A percentile compares a stretch with the other conserved stretches of the same genome.
Conservation (phyloP, 37 sponge, comb jelly and placozoan genomes). For the Crambe crambe region DNA sequence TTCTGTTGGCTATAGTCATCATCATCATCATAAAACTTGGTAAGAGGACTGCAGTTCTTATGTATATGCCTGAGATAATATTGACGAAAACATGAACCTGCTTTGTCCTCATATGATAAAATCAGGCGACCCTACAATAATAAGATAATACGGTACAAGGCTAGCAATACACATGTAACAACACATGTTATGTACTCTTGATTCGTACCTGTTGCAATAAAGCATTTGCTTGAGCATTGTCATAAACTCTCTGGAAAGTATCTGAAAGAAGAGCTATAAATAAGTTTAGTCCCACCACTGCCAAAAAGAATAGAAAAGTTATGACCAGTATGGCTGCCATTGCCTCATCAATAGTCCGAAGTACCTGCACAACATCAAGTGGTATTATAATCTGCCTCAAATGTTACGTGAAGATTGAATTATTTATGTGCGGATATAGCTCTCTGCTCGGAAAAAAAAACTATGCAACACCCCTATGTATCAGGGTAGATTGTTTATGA, state of each 20-base stretch:
- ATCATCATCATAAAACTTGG: slow-evolving; percentile 34
- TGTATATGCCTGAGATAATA: slow-evolving; percentile 6
- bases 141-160: too few species aligned
- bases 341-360: slow-evolving; percentile 35
- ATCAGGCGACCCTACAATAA: slow-evolving; percentile 3
- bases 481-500: too few species aligned
- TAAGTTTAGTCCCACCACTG: slow-evolving; percentile 53
- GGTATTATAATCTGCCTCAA: too few species aligned
- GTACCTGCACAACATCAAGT: background rate
- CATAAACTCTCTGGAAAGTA: slow-evolving; percentile 76
- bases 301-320: slow-evolving; percentile 26
- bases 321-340: slow-evolving; percentile 41
- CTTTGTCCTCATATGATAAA: slow-evolving; percentile 12
- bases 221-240: slow-evolving; percentile 63
- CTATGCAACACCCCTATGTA: too few species aligned
- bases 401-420: too few species aligned
- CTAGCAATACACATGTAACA: background rate
- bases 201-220: slow-evolving; percentile 29
- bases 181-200: too few species aligned
- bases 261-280: slow-evolving; percentile 62
- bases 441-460: too few species aligned
- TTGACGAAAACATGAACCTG: background rate
- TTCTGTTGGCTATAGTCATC: background rate
- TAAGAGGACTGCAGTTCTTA: background rate
- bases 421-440: too few species aligned